These are phyloP conservation scores for Eupithecia tripunctaria DNA, from an alignment of 2,888 invertebrate genomes.

Conservation along the genomic window DNA sequence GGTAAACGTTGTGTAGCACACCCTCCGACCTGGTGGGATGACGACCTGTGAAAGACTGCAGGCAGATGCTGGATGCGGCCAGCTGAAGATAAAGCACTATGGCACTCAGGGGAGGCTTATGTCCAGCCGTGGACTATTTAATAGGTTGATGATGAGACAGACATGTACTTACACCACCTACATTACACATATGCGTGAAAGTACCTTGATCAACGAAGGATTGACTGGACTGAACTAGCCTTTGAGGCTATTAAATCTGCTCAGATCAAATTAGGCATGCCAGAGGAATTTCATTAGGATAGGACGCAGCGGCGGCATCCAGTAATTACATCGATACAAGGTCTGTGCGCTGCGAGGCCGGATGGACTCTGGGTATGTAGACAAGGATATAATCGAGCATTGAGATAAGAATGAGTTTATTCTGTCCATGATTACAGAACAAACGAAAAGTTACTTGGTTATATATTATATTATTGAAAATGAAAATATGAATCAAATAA, in stretches of 20 bases:
- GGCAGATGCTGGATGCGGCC: too few species aligned
- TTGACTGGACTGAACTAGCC: not conserved
- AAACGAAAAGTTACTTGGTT: not conserved
- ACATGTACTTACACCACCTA: not conserved
- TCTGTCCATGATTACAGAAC: not conserved
- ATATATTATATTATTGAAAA: too few species aligned
- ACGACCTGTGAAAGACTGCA: too few species aligned
- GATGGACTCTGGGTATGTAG: not conserved
- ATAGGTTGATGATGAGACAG: not conserved
- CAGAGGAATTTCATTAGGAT: slow-evolving; percentile 39
- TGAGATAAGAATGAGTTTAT: not conserved
- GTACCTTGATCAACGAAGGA: not conserved
- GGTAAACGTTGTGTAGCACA: too few species aligned
- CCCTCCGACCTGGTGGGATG: too few species aligned
- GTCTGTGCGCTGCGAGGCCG: not conserved
- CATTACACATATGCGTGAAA: not conserved
- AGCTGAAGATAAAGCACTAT: too few species aligned
- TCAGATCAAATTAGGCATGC: slow-evolving; percentile 28
- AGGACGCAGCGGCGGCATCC: slow-evolving; percentile 22
- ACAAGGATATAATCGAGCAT: not conserved
- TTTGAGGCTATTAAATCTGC: slow-evolving; percentile 26
- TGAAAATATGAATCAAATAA: too few species aligned
- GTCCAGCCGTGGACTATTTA: too few species aligned
- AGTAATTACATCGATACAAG: slow-evolving; percentile 19
- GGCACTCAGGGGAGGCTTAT: too few species aligned